Evolutionary conservation across 2,888 invertebrate species (phyloP).

Genomic region (Brachynemurus nebulosus): DNA sequence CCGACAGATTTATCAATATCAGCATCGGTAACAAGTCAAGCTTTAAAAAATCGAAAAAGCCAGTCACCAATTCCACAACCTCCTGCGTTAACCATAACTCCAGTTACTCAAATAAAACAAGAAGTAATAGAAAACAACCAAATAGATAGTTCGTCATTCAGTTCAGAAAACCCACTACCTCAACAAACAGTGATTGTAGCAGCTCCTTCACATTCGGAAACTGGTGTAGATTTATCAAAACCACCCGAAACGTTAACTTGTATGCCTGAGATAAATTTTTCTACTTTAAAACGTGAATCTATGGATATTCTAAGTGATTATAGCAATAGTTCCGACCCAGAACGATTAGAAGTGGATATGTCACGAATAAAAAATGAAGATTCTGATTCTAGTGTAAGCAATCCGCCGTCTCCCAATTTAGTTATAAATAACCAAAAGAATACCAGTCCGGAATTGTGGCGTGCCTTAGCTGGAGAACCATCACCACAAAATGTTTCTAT

Average conservation of each 20-base stretch:
- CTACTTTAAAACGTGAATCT: slow-evolving; percentile 32
- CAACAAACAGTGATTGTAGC: slow-evolving; percentile 1
- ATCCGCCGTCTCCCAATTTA: slow-evolving; percentile 26
- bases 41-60: too few relatives aligned
- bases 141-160: background rate
- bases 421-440: slow-evolving; percentile 20
- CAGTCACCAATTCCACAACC: background rate
- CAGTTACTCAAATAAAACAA: background rate
- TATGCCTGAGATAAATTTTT: slow-evolving; percentile 24
- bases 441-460: slow-evolving; percentile 33
- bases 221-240: slow-evolving; percentile 28
- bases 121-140: background rate
- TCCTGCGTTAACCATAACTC: background rate
- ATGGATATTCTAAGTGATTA: slow-evolving; percentile 38
- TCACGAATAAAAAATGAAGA: slow-evolving; percentile 32
- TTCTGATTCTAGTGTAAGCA: slow-evolving; percentile 29
- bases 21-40: background rate
- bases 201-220: background rate
- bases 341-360: slow-evolving; percentile 59
- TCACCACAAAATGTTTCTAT: slow-evolving; percentile 39
- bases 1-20: slow-evolving; percentile 4
- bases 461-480: slow-evolving; percentile 41
- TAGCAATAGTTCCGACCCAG: slow-evolving; percentile 61
- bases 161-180: background rate
- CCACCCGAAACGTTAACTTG: slow-evolving; percentile 29